Percentiles rank a stretch among this genome's conserved stretches.
phyloP scores from a whole-genome alignment of 37 sponge, comb jelly and placozoan species.

The Halisarca cf. caerulea region DNA sequence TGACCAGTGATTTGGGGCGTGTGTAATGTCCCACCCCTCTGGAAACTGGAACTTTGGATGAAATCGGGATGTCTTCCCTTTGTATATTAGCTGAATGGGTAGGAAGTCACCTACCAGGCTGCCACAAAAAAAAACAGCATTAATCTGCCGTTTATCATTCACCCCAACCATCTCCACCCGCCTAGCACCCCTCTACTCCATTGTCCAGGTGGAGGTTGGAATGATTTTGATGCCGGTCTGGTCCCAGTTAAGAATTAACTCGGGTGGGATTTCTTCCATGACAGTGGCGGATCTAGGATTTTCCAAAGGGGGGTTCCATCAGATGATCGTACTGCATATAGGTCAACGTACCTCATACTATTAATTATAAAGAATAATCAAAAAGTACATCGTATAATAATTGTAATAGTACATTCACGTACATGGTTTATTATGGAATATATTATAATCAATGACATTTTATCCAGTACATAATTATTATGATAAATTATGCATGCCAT shows the following conservation, averaged over 20 bases:
- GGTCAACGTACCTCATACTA: no score
- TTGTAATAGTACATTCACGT: no score
- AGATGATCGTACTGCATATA: no score
- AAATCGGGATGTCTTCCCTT: slow-evolving; percentile 24
- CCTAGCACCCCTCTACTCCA: slow-evolving; percentile 13
- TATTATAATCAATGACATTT: no score
- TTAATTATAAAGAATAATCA: no score
- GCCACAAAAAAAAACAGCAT: slow-evolving; percentile 17
- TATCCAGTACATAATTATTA: no score
- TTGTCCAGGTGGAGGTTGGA: slow-evolving; percentile 28
- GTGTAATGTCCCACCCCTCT: slow-evolving; percentile 29
- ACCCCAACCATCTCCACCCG: slow-evolving; percentile 33
- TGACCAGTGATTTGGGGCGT: slow-evolving; percentile 32
- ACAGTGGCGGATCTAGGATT: no score
- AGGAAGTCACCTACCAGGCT: slow-evolving; percentile 31
- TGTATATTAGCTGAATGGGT: slow-evolving; percentile 33
- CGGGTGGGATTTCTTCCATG: slow-evolving; percentile 25
- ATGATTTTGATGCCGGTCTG: slow-evolving; percentile 31
- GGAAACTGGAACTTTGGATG: slow-evolving; percentile 35
- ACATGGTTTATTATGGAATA: no score
- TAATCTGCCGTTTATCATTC: slow-evolving; percentile 31
- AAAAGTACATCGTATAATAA: no score
- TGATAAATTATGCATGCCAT: no score
- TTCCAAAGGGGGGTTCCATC: no score
- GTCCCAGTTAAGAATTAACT: slow-evolving; percentile 42